Conservation (phyloP, 2,888 invertebrate species). For the Drosophila meridiana region DNA sequence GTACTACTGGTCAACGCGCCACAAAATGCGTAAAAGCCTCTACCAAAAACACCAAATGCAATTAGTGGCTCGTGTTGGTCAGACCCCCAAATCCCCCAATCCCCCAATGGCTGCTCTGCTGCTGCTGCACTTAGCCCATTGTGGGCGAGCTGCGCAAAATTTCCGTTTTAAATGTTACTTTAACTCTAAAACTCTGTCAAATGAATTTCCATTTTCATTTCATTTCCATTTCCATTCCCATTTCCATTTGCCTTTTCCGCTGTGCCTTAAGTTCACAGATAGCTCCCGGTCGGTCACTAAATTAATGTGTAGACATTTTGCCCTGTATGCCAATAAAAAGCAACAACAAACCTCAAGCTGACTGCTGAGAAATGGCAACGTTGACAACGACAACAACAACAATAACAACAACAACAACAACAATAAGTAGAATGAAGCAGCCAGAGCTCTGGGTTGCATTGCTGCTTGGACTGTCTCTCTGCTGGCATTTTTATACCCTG, state of each 20-base stretch:
- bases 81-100: neutral
- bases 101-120: neutral
- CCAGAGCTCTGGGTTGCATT: constrained; percentile 19
- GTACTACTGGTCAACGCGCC: constrained; percentile 56
- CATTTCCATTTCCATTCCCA: constrained; percentile 18
- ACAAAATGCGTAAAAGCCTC: constrained; percentile 69
- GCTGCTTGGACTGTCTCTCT: constrained; percentile 33
- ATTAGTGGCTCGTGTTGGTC: constrained; percentile 61
- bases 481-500: constrained; percentile 75
- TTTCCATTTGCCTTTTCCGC: constrained; percentile 17
- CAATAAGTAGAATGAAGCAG: constrained; percentile 16
- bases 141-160: constrained; percentile 21
- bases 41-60: constrained; percentile 67
- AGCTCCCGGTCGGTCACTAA: constrained; percentile 32
- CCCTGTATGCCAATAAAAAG: constrained; percentile 50
- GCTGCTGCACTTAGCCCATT: constrained; percentile 30
- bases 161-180: constrained; percentile 29
- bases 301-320: constrained; percentile 71
- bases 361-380: constrained; percentile 44
- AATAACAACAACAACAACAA: neutral
- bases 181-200: constrained; percentile 42
- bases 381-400: constrained; percentile 34
- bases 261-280: constrained; percentile 29
- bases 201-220: constrained; percentile 27
- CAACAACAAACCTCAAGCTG: constrained; percentile 17